Evolutionary conservation across 2,797 vertebrate genomes (phyloP).

Genomic region (Sardinella longiceps): DNA sequence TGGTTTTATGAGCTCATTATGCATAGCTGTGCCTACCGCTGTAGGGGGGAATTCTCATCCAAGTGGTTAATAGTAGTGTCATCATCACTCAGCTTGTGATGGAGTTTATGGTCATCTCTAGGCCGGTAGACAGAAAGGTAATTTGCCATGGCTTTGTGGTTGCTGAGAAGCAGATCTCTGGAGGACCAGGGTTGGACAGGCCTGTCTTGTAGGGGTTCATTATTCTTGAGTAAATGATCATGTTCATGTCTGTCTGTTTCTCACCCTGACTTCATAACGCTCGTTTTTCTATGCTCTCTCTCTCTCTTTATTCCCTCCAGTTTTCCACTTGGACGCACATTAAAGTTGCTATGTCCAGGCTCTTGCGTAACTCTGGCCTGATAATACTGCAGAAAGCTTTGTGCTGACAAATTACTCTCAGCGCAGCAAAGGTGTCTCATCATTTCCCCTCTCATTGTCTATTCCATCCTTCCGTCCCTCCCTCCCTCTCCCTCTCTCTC

Average conservation of each 20-base stretch:
- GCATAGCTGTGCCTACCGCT: background rate
- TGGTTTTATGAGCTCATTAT: background rate
- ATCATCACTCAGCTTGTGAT: background rate
- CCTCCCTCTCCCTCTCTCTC: background rate
- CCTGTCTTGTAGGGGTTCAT: background rate
- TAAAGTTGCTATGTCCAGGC: slow-evolving; percentile 7
- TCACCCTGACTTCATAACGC: background rate
- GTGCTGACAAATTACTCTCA: slow-evolving; percentile 1
- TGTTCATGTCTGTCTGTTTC: background rate
- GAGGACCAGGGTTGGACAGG: background rate
- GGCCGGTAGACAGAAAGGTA: background rate
- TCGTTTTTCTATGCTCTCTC: background rate
- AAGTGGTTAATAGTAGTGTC: background rate
- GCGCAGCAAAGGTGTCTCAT: background rate
- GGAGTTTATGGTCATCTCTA: background rate
- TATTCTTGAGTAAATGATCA: background rate
- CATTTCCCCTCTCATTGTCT: slow-evolving; percentile 1
- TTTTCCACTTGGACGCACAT: background rate
- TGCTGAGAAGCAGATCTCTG: background rate
- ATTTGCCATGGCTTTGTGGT: background rate
- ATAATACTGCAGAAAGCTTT: slow-evolving; percentile 19
- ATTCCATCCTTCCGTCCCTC: background rate
- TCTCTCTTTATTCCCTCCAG: background rate
- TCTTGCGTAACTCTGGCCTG: background rate
- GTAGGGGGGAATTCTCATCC: no score